Evolutionary conservation across 2,888 invertebrate genomes (phyloP).

Genomic region (Perdita meconis): DNA sequence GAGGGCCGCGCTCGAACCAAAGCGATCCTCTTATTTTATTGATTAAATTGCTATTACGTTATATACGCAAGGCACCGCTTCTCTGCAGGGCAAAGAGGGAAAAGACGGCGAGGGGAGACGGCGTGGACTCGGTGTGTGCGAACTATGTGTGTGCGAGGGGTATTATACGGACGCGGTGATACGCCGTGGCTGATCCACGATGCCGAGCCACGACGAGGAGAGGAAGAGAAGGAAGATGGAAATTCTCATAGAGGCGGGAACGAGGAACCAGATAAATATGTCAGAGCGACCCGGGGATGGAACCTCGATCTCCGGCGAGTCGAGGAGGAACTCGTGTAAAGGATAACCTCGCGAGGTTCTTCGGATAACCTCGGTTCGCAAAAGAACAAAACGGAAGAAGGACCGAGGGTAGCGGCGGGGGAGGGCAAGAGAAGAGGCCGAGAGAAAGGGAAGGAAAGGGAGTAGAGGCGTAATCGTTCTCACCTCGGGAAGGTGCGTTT

Average conservation of each 20-base stretch:
- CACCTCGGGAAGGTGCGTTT: conserved; percentile 56
- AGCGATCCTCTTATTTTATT: conserved; percentile 81
- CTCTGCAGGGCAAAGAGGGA: conserved; percentile 10
- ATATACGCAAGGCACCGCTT: conserved; percentile 68
- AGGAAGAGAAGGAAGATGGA: conserved; percentile 49
- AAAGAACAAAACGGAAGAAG: conserved; percentile 48
- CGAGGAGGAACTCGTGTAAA: conserved; percentile 70
- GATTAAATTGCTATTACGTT: conserved; percentile 82
- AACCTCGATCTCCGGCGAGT: conserved; percentile 58
- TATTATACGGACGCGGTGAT: conserved; percentile 57
- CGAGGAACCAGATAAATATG: conserved; percentile 78
- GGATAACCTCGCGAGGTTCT: conserved; percentile 74
- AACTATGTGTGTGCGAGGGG: conserved; percentile 26
- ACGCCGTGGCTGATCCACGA: conserved; percentile 60
- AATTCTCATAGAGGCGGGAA: conserved; percentile 70
- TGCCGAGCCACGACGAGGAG: conserved; percentile 45
- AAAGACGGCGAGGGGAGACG: background rate
- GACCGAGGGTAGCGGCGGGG: background rate
- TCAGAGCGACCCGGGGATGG: conserved; percentile 68
- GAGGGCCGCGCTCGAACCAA: conserved; percentile 72
- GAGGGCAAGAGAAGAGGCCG: background rate
- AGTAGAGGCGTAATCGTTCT: conserved; percentile 67
- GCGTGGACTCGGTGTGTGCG: conserved; percentile 10
- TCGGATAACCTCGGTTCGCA: conserved; percentile 69
- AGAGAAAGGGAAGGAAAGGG: conserved; percentile 26